Conservation (phyloP, 2,113 vertebrate species). For the Syngnathus floridae region DNA sequence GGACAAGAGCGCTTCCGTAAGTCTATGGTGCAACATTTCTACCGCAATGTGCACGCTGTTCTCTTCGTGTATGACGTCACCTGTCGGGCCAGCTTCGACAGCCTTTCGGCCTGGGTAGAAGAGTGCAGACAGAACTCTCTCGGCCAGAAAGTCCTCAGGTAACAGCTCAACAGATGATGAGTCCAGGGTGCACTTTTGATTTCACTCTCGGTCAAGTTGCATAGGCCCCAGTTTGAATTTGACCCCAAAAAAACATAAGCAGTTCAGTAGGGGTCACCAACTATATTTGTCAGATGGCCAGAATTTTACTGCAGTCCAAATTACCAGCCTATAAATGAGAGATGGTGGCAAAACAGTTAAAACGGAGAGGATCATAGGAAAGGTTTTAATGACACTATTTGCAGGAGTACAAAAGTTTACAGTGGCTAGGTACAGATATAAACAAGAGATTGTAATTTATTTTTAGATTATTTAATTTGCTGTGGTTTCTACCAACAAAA, state of each 20-base stretch:
- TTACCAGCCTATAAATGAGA: too few relatives aligned
- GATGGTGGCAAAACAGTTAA: too few relatives aligned
- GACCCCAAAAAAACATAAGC: neutral
- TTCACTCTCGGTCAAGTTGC: neutral
- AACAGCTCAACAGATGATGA: neutral
- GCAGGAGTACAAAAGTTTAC: too few relatives aligned
- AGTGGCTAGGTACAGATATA: too few relatives aligned
- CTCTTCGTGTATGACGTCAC: slow-evolving; percentile 92
- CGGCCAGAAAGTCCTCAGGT: slow-evolving; percentile 79
- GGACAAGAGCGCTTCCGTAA: slow-evolving; percentile 94
- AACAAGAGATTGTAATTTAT: too few relatives aligned
- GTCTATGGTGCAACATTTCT: slow-evolving; percentile 96
- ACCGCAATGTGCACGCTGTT: slow-evolving; percentile 87
- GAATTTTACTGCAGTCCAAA: too few relatives aligned
- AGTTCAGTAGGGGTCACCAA: too few relatives aligned
- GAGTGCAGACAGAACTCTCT: slow-evolving; percentile 87
- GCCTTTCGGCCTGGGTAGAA: slow-evolving; percentile 84
- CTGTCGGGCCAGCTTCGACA: slow-evolving; percentile 79
- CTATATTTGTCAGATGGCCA: too few relatives aligned
- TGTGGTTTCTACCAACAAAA: too few relatives aligned
- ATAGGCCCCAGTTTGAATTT: neutral
- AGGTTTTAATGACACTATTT: too few relatives aligned
- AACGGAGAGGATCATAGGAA: too few relatives aligned
- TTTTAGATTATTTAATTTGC: too few relatives aligned
- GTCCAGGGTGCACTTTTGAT: neutral